These are phyloP conservation scores for Conchocele bisecta DNA, from an alignment of 2,888 invertebrate genomes.

Conservation along the genomic window DNA sequence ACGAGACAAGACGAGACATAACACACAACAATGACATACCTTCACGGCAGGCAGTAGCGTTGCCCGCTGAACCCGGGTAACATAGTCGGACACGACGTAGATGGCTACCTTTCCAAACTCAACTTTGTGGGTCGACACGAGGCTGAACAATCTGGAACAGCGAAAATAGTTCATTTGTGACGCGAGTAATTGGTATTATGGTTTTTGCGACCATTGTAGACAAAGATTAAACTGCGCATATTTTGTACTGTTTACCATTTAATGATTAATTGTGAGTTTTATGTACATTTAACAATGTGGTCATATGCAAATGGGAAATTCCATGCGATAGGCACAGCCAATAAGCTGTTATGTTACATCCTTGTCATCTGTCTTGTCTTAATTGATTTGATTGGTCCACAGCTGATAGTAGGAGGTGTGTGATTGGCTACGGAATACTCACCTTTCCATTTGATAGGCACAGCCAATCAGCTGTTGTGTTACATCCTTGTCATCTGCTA, in stretches of 20 bases:
- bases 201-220: no score
- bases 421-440: conserved; percentile 44
- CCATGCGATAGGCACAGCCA: conserved; percentile 61
- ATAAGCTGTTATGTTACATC: conserved; percentile 35
- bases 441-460: conserved; percentile 67
- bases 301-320: no score
- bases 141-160: conserved; percentile 64
- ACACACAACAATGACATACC: conserved; percentile 47
- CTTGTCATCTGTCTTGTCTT: conserved; percentile 27
- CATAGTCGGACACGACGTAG: conserved; percentile 70
- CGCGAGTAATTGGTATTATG: no score
- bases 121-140: conserved; percentile 63
- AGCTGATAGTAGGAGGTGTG: conserved; percentile 59
- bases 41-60: conserved; percentile 71
- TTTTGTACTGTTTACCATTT: no score
- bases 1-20: background rate
- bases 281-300: no score
- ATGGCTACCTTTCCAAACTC: conserved; percentile 69
- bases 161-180: conserved; percentile 4
- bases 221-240: no score
- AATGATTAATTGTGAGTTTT: no score
- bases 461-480: conserved; percentile 47
- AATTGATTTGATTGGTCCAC: conserved; percentile 62
- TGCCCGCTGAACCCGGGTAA: conserved; percentile 66
- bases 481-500: conserved; percentile 25